Base-by-base conservation (phyloP, 2,113 vertebrate species). In the Toxotes chatareus region DNA sequence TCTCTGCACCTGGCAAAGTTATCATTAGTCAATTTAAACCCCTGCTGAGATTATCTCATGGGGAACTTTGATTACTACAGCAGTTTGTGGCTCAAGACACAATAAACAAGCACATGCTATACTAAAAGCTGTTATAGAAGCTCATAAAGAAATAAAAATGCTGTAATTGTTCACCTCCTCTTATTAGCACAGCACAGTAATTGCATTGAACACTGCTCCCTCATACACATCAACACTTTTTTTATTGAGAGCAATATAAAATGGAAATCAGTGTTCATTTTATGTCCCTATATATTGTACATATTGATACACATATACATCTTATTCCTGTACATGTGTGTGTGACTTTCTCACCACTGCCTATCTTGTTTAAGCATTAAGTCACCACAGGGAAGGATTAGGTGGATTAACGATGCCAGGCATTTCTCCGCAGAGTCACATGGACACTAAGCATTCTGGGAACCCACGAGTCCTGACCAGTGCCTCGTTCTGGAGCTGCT, bases 381-480 rank as follows among this genome's bases (percentile, higher is more conserved):
- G 68, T 87, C 89, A 88, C 85, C 85, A 82, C 82, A 86, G 73
- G 79, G 85, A 86, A 75, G 86, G 91, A 93, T 94, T 94, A 94
- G 84, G 34, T 36, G 90, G 89, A 91, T 94, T 92, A 92, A 85
- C 79, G 59, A 59, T 80, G 79, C 87, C 70, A 68, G 88, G 85
- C 91, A 88, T 93, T 92, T 90, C 90, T 93, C 64, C 38, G 57
- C 87, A 46, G 23, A 83, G 90, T 94, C 94, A 93, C 93, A 89
- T 90, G 93, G 79, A 76, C 83, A 9, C 61, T 64, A 89, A 92
- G 89, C 84, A 83, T 89, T 89, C 86, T 92, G 90, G 90, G 93
- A 93, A 91, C 73, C 73, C 74, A 44, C 55, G 36, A 74, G 85
- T 76, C 71, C 57, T 27, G 68, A 71, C 64, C 47, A 13, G 79